phyloP scores from a whole-genome alignment of 2,888 invertebrate species.

The Polyploca ridens region DNA sequence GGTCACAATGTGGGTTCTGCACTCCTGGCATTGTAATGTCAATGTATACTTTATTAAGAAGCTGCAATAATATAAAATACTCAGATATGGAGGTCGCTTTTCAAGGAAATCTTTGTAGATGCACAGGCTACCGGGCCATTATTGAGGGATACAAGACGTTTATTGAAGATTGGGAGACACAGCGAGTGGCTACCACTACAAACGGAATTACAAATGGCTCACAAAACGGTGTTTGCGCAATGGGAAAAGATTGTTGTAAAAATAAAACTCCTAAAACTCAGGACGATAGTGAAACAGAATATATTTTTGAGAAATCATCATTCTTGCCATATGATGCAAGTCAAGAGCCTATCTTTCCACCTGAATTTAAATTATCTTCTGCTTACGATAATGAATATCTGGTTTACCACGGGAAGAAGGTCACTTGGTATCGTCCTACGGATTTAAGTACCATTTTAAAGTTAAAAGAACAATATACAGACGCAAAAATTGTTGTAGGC shows the following conservation, averaged over 20 bases:
- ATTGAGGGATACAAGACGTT: constrained; percentile 93
- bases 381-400: constrained; percentile 84
- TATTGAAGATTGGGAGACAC: constrained; percentile 88
- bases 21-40: constrained; percentile 97
- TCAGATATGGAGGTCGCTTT: constrained; percentile 90
- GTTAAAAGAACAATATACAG: constrained; percentile 87
- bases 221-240: constrained; percentile 69
- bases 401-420: constrained; percentile 77
- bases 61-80: constrained; percentile 65
- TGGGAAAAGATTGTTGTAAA: constrained; percentile 88
- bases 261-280: constrained; percentile 59
- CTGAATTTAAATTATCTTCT: constrained; percentile 87
- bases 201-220: constrained; percentile 37
- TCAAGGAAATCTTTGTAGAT: constrained; percentile 91
- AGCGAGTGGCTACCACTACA: constrained; percentile 53
- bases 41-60: constrained; percentile 92
- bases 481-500: constrained; percentile 91
- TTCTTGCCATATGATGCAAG: constrained; percentile 89
- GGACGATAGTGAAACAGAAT: constrained; percentile 75
- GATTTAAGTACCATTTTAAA: constrained; percentile 84
- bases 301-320: constrained; percentile 85
- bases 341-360: constrained; percentile 94
- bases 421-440: constrained; percentile 89
- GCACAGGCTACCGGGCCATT: constrained; percentile 94
- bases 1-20: constrained; percentile 95